A percentile compares a stretch with the other conserved stretches of the same genome.
Conservation (phyloP, 2,888 invertebrate genomes). For the Dioctria rufipes region DNA sequence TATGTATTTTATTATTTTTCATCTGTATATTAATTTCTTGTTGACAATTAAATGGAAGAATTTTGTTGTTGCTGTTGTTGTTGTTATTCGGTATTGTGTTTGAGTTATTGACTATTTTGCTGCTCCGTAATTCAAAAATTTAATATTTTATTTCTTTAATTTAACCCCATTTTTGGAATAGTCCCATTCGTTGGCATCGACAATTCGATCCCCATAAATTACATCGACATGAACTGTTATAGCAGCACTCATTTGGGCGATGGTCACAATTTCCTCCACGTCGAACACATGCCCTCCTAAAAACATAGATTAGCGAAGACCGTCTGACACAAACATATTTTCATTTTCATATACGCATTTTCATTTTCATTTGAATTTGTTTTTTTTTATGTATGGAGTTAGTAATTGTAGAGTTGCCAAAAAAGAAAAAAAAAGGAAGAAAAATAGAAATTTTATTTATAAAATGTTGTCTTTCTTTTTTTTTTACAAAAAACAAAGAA, state of each 20-base stretch:
- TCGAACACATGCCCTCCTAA: constrained; percentile 86
- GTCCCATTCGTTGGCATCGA: constrained; percentile 88
- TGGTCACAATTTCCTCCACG: constrained; percentile 89
- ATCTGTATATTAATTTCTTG: too few relatives aligned
- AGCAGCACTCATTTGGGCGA: constrained; percentile 88
- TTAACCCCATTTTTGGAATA: constrained; percentile 91
- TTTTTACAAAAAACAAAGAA: too few relatives aligned
- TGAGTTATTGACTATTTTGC: not conserved
- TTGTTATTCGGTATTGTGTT: not conserved
- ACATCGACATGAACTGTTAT: constrained; percentile 88
- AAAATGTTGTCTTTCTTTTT: not conserved
- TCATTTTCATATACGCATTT: not conserved
- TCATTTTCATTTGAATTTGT: not conserved
- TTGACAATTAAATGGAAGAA: too few relatives aligned
- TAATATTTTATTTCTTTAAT: constrained; percentile 39
- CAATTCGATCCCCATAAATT: constrained; percentile 93
- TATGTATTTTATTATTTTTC: not conserved
- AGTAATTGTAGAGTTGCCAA: not conserved
- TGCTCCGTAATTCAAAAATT: not conserved
- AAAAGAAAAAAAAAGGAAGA: not conserved
- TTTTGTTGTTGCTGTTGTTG: not conserved
- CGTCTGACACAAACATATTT: constrained; percentile 75
- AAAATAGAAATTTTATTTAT: not conserved
- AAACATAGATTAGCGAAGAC: constrained; percentile 87
- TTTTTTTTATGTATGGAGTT: not conserved